Evolutionary conservation across 2,888 invertebrate genomes (phyloP), one percentile per base, ranked within the genome.

Genomic region (Microdon myrmicae): DNA sequence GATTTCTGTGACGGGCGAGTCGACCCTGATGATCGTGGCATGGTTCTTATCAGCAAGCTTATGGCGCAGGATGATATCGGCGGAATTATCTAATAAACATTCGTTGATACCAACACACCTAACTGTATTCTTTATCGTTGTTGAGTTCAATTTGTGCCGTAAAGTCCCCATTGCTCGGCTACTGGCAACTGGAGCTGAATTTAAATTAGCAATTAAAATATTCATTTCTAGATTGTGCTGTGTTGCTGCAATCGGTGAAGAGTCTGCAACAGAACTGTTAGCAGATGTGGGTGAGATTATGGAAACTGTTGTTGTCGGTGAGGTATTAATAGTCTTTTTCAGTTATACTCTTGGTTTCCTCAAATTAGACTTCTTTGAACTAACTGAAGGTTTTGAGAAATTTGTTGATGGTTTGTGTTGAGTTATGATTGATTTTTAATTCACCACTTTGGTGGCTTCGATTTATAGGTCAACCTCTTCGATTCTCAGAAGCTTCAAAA

Each of bases 401-500:
- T 81, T 67, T 19, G 81, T 76, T 29, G 83, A 82, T 69, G 85
- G 83, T 72, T 84, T 84, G 20, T 75, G 75, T 44, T 84, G 84
- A 61, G 84, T 84, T 31, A 86, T 86, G 49, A 86, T 86, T 32
- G 82, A 85, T 70, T 85, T 86, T 73, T 84, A 87, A 31, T 81
- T 84, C 9, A 86, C 86, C 3, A 87, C 85, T 74, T 86, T 87
- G 25, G 82, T 85, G 8, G 87, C 87, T 77, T 71, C 72, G 82
- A 71, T 64, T 80, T 58, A 72, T 51, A 3, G 70, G 77, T n/a
- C 86, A 79, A 55, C 80, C 58, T 4, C 76, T 70, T 1, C 84
- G 82, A 68, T 85, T 81, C 7, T 86, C 85, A 1, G 84, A 82
- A 31, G 84, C 83, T 77, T 95, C 94, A 80, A 94, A 95, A 73